A percentile compares a stretch with the other conserved stretches of the same genome.
These are phyloP conservation scores for Corythoichthys intestinalis DNA, from an alignment of 2,113 vertebrate species.

Conservation along the genomic window DNA sequence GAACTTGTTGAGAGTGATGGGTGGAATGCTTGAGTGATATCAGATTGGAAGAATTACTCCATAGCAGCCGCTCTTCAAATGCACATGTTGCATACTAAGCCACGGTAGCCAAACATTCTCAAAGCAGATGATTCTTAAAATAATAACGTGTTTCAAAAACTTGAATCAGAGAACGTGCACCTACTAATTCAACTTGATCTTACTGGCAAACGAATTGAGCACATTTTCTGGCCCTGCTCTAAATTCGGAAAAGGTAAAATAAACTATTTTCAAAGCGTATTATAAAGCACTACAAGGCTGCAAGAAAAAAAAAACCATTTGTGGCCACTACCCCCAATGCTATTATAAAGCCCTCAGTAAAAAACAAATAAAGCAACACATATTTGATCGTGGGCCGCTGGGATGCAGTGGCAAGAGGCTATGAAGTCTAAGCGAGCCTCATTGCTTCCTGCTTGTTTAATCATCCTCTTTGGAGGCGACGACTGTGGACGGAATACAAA, in stretches of 20 bases:
- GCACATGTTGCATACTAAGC: too few relatives aligned
- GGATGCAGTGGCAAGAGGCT: conserved; percentile 5
- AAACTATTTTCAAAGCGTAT: background rate
- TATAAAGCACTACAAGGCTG: conserved; percentile 20
- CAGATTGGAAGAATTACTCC: too few relatives aligned
- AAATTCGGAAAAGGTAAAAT: background rate
- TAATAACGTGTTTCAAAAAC: too few relatives aligned
- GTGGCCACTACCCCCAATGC: conserved; percentile 10
- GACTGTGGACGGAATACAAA: conserved; percentile 21
- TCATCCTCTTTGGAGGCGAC: conserved; percentile 11
- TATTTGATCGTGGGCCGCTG: conserved; percentile 23
- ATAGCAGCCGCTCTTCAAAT: too few relatives aligned
- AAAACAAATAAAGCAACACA: conserved; percentile 31
- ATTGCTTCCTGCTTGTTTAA: conserved; percentile 19
- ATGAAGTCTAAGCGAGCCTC: conserved; percentile 2
- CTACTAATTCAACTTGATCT: too few relatives aligned
- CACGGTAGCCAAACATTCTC: too few relatives aligned
- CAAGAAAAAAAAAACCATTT: conserved; percentile 35
- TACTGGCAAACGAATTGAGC: background rate
- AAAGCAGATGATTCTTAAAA: too few relatives aligned
- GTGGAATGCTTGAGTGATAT: too few relatives aligned
- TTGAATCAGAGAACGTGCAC: too few relatives aligned
- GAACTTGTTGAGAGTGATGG: too few relatives aligned
- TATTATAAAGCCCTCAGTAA: conserved; percentile 29
- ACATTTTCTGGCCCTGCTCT: background rate